Base-by-base conservation (phyloP, 2,888 invertebrate species). In the Podotricha telesiphe region DNA sequence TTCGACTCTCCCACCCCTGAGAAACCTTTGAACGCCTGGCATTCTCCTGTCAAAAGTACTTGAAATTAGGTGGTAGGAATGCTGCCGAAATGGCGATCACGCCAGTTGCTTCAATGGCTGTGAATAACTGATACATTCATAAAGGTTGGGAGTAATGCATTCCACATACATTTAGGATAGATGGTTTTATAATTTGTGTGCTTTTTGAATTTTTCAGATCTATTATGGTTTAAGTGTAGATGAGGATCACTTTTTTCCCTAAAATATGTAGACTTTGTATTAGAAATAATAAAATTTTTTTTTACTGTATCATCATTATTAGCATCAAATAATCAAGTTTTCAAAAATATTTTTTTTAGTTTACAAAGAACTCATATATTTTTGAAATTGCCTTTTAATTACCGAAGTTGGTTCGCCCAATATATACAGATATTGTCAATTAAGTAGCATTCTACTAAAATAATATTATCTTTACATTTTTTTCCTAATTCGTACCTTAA, bases 1-100 rank as follows among this genome's bases (percentile, higher is more conserved):
- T 93, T 91, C 72, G 84, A 86, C 71, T 76, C 83, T 5, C 80
- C 86, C 1, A 76, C 80, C 48, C 73, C 69, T 15, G 83, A 82
- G 37, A 85, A 76, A 77, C 76, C 76, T 20, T 72, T 75, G 13
- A 77, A 72, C 40, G 78, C 82, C 56, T 82, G 79, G 79, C 75
- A 76, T 45, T 69, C 75, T 20, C 62, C 73, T 53, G 70, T 77
- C 17, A 77, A 74, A 65, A 71, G 72, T 67, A 69, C 75, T 65
- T 68, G 75, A 67, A 55, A 68, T 17, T 15, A 51, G 37, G 22
- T 48, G 53, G 56, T 42, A 48, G 19, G 1, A 42, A 20, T 7
- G 10, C 19, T 8, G 15, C 4, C 15, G 28, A 58, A 47, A 50
- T 42, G 40, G 56, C 50, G 45, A 72, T 56, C 61, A 69, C 55